These are phyloP conservation scores for Stegastes partitus DNA, from an alignment of 2,113 vertebrate genomes.

Conservation along the genomic window DNA sequence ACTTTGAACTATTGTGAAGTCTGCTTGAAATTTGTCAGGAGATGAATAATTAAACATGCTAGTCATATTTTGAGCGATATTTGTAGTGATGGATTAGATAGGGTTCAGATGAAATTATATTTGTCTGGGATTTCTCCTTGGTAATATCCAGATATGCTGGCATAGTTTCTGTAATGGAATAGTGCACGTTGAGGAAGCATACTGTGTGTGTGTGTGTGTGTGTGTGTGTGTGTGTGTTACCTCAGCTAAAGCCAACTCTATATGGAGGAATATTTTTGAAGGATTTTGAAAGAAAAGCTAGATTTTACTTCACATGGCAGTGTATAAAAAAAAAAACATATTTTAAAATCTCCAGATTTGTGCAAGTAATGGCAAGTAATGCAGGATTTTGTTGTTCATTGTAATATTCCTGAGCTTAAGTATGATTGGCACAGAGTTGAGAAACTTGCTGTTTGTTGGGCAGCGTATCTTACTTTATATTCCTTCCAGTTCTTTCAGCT, in stretches of 20 bases:
- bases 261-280: conserved; percentile 29
- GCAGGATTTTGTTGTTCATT: conserved; percentile 17
- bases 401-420: conserved; percentile 5
- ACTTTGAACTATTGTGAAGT: conserved; percentile 38
- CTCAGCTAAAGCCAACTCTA: conserved; percentile 9
- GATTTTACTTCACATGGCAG: conserved; percentile 31
- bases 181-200: conserved; percentile 43
- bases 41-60: conserved; percentile 68
- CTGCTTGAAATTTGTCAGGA: conserved; percentile 43
- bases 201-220: conserved; percentile 32
- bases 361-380: conserved; percentile 13
- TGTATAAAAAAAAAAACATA: conserved; percentile 7
- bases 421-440: conserved; percentile 35
- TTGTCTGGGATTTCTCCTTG: conserved; percentile 63
- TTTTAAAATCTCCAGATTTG: conserved; percentile 1
- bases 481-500: conserved; percentile 35
- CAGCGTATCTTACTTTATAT: conserved; percentile 25
- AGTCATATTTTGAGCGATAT: conserved; percentile 51
- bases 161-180: conserved; percentile 49
- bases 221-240: conserved; percentile 33
- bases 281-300: conserved; percentile 48
- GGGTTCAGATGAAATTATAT: conserved; percentile 65
- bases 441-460: conserved; percentile 21
- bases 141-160: conserved; percentile 56
- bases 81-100: conserved; percentile 70